These are phyloP conservation scores for Psittacula derbiana DNA, from an alignment of 2,797 vertebrate genomes.

Conservation along the genomic window DNA sequence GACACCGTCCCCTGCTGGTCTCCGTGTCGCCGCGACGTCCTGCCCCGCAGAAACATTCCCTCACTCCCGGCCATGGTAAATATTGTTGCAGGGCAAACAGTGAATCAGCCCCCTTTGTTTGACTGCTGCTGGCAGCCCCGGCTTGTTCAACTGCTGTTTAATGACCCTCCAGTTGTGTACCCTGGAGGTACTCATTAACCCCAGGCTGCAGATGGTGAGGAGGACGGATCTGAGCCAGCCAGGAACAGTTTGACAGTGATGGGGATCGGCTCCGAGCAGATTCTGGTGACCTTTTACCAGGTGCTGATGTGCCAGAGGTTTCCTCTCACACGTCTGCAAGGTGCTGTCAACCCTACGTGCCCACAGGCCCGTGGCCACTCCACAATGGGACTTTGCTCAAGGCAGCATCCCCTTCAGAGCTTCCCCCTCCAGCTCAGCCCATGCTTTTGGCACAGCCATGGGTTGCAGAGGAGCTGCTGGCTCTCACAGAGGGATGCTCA, in stretches of 20 bases:
- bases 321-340: constrained; percentile 26
- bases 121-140: constrained; percentile 29
- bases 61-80: constrained; percentile 41
- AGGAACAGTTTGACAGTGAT: neutral
- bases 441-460: neutral
- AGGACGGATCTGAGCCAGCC: neutral
- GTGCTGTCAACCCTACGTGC: neutral
- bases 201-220: constrained; percentile 49
- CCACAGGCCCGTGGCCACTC: neutral
- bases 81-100: constrained; percentile 72
- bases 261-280: neutral
- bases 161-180: constrained; percentile 69
- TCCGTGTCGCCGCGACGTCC: neutral
- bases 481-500: neutral
- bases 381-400: neutral
- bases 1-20: neutral
- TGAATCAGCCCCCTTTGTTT: constrained; percentile 69
- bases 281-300: constrained; percentile 40
- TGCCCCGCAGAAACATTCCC: constrained; percentile 61
- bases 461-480: neutral
- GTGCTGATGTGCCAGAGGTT: neutral
- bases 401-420: neutral
- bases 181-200: constrained; percentile 69
- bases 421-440: neutral
- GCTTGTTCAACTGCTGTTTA: constrained; percentile 69